Evolutionary conservation across 2,113 vertebrate species (phyloP), one percentile per base, ranked within the genome.

Genomic region (Tachycineta bicolor): DNA sequence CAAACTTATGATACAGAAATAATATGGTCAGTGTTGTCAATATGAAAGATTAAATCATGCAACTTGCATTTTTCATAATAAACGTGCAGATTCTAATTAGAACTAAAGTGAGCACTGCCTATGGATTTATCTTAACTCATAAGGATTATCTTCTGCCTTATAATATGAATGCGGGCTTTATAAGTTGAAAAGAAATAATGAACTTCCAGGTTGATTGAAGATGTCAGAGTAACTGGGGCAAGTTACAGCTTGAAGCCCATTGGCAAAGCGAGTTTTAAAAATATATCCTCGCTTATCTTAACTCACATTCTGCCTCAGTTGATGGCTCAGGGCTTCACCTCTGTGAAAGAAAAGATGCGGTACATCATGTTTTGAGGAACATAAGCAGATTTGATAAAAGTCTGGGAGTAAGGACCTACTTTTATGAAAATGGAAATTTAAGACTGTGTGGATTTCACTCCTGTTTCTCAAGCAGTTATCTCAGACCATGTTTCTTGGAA

Each of bases 341-440:
- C 67, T 69, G 60, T 5, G 16, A 59, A 83, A 81, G 26, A 89
- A 91, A 85, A 90, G 50, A 90, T 74, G 75, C 83, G 81, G 55
- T 87, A 77, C 77, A 87, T 80, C 82, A 43, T 80, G 82, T 95
- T 94, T 79, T 83, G 87, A 95, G 93, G 90, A 88, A 88, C 33
- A 56, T 88, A 88, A 81, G 76, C 16, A 88, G 89, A 93, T 93
- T 95, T 93, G 71, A 67, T 68, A 86, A 37, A 83, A 86, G 59
- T 73, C 75, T 88, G 75, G n/a, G 87, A 78, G 41, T 49, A 84
- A 89, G 77, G 58, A 89, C 74, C 60, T 34, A 33, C 41, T 94
- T 96, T 93, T 59, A 77, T 74, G 75, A 88, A 95, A 94, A 96
- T 79, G 62, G 37, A 94, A 82, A 95, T 83, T 87, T 73, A 91